Evolutionary conservation across 2,113 vertebrate species (phyloP), one percentile per base, ranked within the genome.

Genomic region (Anhinga rufa): DNA sequence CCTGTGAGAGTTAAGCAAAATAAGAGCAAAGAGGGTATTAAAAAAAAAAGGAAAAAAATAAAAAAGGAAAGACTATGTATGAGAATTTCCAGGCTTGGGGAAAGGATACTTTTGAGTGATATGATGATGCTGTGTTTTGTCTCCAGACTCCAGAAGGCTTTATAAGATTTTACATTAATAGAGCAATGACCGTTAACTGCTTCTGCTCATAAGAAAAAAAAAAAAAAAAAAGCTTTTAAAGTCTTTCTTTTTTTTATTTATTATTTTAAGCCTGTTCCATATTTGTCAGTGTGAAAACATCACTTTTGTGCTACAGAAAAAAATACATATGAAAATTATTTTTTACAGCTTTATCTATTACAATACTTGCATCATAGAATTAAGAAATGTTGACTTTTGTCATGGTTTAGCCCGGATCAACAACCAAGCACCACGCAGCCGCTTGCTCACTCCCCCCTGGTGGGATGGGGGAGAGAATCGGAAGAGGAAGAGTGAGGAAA

Each of bases 1-100:
- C 88, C 77, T 95, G 58, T 90, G 87, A 90, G 64, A 94, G 28
- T 40, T 46, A 87, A 82, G 74, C 21, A 95, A 95, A 96, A 87
- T 61, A 81, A 86, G 60, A 55, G 54, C 64, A 84, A 72, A 92
- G 52, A 77, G 29, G 7, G 10, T 72, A 49, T 69, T 51, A 8
- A 57, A 70, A 57, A 34, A 64, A 32, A 44, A 28, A n/a, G 7
- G 5, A 4, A 12, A 26, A 44, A 36, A 61, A 8, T 7, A 34
- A 57, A 72, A 58, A 22, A 32, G 7, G 8, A 61, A 88, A 57
- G 9, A 42, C 2, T 54, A 22, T 20, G 5, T 28, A 15, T 62
- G n/a, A 91, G 5, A 68, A 49, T 74, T 90, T 88, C 36, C 9
- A 44, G 31, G 8, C 72, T 55, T 92, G 10, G 8, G 17, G 12